Evolutionary conservation across 2,797 vertebrate genomes (phyloP), one percentile per base, ranked within the genome.

Genomic region (Cirrhinus mrigala): DNA sequence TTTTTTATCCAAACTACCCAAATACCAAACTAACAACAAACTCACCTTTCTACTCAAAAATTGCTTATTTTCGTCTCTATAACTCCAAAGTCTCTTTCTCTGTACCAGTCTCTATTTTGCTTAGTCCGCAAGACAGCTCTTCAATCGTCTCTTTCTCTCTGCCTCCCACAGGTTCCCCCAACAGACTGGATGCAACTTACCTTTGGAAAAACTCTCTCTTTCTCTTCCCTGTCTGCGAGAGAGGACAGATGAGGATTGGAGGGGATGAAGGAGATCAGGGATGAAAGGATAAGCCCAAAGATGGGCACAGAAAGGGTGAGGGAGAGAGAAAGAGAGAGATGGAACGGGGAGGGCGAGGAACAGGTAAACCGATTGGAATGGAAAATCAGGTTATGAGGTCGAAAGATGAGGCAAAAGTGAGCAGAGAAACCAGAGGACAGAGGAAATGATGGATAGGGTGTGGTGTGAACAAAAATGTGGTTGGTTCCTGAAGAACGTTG

Each of bases 261-360:
- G 90, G 86, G 94, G 95, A 96, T 96, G 94, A 95, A 93, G 94
- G 92, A 95, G 94, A 95, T 96, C 94, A 96, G 90, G 93, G 94
- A 94, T 95, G 94, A 95, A 93, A 91, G 92, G 94, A 96, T 95
- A 95, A 95, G 94, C 91, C 91, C 92, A 93, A 92, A 91, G 94
- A 95, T 93, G 93, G 93, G 93, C 93, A 93, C 89, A 78, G 88
- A 86, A 79, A 82, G 84, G 74, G 62, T 82, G 89, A 85, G 79
- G 69, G 89, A 86, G 73, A 52, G 76, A 81, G 73, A 77, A 83
- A 70, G 83, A 74, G 75, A 74, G 79, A 66, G 46, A 71, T 18
- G 64, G 73, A 78, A 82, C 64, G 75, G 71, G 84, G 88, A 83
- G 50, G 48, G 81, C 83, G 44, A 54, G 27, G 62, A 60, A 60